Base-by-base conservation (phyloP, 2,113 vertebrate species). In the Porphyrio hochstetteri region DNA sequence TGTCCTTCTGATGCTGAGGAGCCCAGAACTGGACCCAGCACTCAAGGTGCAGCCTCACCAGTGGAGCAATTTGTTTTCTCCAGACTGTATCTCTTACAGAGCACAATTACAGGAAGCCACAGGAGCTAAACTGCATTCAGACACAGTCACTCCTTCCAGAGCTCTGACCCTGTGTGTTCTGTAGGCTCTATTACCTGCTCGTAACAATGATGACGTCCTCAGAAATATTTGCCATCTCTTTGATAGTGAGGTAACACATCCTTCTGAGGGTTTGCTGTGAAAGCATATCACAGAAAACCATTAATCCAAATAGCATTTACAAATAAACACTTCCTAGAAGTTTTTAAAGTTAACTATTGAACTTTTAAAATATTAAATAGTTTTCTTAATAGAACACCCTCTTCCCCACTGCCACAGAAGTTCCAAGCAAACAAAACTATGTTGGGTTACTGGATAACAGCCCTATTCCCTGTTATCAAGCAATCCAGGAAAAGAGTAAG, bases 141-240 rank as follows among this genome's bases (percentile, higher is more conserved):
- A 5, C 2, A 44, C 27, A 76, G 55, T 57, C 38, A 4, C 60
- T 68, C 7, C 5, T 4, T 20, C 18, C 64, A 55, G 68, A 80
- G 80, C 64, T 42, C 27, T 10, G 18, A 7, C 3, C 16, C 5
- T 1, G 0, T 14, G 13, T 7, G 25, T 74, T 46, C 64, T 68
- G 59, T 16, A 46, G 23, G 29, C 23, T 50, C 70, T 52, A 88
- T 19, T 97, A 99, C 99, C 99, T 99, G 99, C 99, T 99, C 21
- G 99, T 99, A 78, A 99, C 99, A 64, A 99, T 99, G 96, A 99
- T 99, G 84, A 99, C 99, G 36, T 99, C 99, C 97, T 99, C 99
- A 13, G 99, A 99, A 92, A 99, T 99, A 91, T 98, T 99, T 65
- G 99, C 99, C 99, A 99, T 99, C 98, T 99, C 99, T 90, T 99